Evolutionary conservation across 2,888 invertebrate species (phyloP).

Genomic region (Hoplodrina blanda): DNA sequence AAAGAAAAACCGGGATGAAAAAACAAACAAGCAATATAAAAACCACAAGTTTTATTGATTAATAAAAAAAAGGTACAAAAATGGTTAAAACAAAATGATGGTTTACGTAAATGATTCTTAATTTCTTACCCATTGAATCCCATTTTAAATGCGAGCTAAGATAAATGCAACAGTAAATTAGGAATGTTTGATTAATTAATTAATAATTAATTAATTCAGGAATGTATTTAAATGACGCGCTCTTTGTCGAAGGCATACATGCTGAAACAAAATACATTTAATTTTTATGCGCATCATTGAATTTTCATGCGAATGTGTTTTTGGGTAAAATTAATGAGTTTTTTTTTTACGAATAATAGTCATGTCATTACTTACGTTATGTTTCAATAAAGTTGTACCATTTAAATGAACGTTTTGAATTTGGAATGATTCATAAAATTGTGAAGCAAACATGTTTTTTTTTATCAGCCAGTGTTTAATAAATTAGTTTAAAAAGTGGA

Average conservation of each 20-base stretch:
- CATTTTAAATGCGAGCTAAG: conserved; percentile 54
- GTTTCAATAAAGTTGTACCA: not conserved
- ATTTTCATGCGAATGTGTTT: conserved; percentile 5
- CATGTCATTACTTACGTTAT: conserved; percentile 12
- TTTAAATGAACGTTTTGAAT: not conserved
- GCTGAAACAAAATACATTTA: conserved; percentile 74
- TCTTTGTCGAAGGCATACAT: conserved; percentile 64
- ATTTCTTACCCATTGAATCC: conserved; percentile 53
- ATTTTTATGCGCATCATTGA: conserved; percentile 16
- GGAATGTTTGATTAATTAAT: conserved; percentile 41
- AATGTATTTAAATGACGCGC: conserved; percentile 52
- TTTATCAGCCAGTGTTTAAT: too few relatives aligned
- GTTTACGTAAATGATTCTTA: conserved; percentile 30
- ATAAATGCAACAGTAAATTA: conserved; percentile 56
- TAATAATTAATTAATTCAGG: conserved; percentile 26
- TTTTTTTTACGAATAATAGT: not conserved
- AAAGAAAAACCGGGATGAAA: conserved; percentile 30
- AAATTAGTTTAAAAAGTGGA: too few relatives aligned
- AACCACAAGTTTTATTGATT: conserved; percentile 46
- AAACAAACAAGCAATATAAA: conserved; percentile 34
- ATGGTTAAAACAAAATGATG: conserved; percentile 24
- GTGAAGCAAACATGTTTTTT: not conserved
- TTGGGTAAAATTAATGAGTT: not conserved
- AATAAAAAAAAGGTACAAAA: conserved; percentile 28
- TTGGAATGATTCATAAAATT: not conserved